Conservation (phyloP, 2,113 vertebrate genomes). For the Sprattus sprattus region DNA sequence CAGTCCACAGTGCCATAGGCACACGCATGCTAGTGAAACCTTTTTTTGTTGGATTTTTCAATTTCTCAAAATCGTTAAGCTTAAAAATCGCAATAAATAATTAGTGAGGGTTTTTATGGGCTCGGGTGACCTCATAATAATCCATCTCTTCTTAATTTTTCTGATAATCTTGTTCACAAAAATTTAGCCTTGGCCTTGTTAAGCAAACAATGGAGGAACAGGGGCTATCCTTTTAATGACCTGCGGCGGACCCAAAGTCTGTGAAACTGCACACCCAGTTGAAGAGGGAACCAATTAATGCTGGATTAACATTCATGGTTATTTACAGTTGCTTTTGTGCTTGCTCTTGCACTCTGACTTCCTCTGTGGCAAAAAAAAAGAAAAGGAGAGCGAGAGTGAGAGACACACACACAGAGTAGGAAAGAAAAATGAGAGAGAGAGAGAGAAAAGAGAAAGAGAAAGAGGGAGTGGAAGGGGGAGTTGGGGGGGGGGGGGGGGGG, state of each 20-base stretch:
- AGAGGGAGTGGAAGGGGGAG: conserved; percentile 19
- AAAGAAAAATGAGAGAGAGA: conserved; percentile 37
- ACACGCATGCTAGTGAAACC: not conserved
- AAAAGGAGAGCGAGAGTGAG: conserved; percentile 17
- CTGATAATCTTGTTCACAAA: conserved; percentile 47
- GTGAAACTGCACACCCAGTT: conserved; percentile 85
- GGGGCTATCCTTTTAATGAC: conserved; percentile 62
- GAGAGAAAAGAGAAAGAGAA: conserved; percentile 46
- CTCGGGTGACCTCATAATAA: conserved; percentile 22
- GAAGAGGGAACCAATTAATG: conserved; percentile 97
- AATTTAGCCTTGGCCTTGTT: conserved; percentile 58
- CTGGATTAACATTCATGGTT: conserved; percentile 99
- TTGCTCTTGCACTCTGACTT: conserved; percentile 97
- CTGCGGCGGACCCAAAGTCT: conserved; percentile 67
- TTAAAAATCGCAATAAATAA: not conserved
- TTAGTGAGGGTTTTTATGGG: not conserved
- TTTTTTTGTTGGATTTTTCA: not conserved
- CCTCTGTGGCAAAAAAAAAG: conserved; percentile 58
- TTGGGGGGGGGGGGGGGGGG: not conserved
- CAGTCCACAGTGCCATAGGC: not conserved
- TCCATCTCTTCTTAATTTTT: conserved; percentile 45
- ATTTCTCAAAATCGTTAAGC: not conserved
- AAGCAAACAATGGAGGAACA: conserved; percentile 62
- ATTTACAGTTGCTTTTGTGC: conserved; percentile 99
- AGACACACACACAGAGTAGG: conserved; percentile 25